Evolutionary conservation across 2,113 vertebrate species (phyloP), one percentile per base, ranked within the genome.

Genomic region (Cervus canadensis): DNA sequence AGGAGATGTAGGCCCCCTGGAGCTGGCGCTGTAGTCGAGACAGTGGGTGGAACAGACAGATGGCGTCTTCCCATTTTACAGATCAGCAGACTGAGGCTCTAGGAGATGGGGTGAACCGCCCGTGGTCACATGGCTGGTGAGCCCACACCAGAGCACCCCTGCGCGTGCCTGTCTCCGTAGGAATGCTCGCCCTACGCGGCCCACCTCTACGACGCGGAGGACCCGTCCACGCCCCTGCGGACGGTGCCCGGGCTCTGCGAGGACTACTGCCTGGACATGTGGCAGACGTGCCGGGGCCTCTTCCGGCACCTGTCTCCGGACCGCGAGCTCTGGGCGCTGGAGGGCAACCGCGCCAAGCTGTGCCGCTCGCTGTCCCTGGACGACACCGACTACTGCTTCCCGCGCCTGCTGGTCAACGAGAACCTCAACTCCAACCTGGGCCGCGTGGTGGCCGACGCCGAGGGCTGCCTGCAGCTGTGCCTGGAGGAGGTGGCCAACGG

Each of bases 151-250:
- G 3, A 25, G 87, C 54, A 1, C 16, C 74, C 48, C 83, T 30
- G 86, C 45, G 48, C 48, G 0, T 10, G 57, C 97, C 33, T 95
- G 71, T 98, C 81, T 50, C 74, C 33, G 30, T 98, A 99, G 99
- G 99, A 99, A 91, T 99, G 99, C 91, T 99, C 99, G 13, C 99
- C 99, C 0, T 99, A 99, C 11, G 99, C 99, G 0, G 99, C 99
- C 96, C 99, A 99, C 98, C 99, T 99, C 56, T 99, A 99, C 0
- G 99, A 99, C 0, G 99, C 99, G 0, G 99, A 99, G 85, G 99
- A 99, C 94, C 99, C 99, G 0, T 99, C 98, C 98, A 99, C 99
- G 0, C 99, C 99, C 0, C 81, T 99, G 90, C 98, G 99, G 59
- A 99, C 99, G 0, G 98, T 99, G 90, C 99, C 99, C 0, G 99